Evolutionary conservation across 2,113 vertebrate species (phyloP).

Genomic region (Pimephales promelas): DNA sequence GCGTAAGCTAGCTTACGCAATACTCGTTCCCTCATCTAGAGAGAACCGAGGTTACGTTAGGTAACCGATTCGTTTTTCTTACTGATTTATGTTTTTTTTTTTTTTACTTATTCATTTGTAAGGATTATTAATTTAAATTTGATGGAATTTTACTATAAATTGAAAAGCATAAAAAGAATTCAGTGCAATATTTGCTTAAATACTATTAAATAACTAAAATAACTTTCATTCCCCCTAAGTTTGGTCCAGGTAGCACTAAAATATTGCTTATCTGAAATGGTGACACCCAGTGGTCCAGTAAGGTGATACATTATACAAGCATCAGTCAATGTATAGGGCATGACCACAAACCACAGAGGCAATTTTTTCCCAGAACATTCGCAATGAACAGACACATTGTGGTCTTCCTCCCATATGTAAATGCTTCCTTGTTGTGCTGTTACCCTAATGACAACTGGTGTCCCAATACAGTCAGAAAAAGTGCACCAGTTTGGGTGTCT

Average conservation of each 20-base stretch:
- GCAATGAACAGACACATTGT: not conserved
- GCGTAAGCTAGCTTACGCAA: too few species aligned
- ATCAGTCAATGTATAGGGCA: not conserved
- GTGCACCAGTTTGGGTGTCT: not conserved
- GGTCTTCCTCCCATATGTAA: slow-evolving; percentile 12
- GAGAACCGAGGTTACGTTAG: too few species aligned
- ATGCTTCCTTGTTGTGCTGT: too few species aligned
- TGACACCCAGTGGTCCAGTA: slow-evolving; percentile 46
- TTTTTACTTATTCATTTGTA: too few species aligned
- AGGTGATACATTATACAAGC: slow-evolving; percentile 29
- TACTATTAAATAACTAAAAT: not conserved
- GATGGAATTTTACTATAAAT: too few species aligned
- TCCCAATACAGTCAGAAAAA: not conserved
- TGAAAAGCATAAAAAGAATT: too few species aligned
- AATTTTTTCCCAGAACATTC: not conserved
- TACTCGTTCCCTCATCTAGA: too few species aligned
- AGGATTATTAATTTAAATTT: too few species aligned
- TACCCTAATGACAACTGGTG: not conserved
- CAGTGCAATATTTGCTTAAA: not conserved
- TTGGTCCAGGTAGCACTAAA: not conserved
- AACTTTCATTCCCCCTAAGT: not conserved
- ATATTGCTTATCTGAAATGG: slow-evolving; percentile 40
- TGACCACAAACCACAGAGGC: not conserved
- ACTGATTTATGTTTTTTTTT: too few species aligned
- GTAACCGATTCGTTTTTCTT: too few species aligned